Percentiles rank a stretch among this genome's conserved stretches.
Conservation (phyloP, 2,113 vertebrate genomes). For the Saimiri boliviensis region DNA sequence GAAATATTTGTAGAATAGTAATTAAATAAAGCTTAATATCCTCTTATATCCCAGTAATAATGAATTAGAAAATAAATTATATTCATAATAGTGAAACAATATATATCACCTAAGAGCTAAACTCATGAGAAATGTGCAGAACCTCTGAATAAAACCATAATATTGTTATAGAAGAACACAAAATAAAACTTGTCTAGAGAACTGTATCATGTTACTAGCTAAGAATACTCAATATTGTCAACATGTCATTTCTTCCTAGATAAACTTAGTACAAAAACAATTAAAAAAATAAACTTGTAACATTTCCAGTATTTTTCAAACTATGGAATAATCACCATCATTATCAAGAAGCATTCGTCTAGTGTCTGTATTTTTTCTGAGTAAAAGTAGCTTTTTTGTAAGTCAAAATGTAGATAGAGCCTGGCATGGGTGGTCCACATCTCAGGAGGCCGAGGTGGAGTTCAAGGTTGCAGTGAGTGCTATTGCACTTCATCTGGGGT, state of each 20-base stretch:
- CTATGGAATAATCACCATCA: background rate
- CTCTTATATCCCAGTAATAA: background rate
- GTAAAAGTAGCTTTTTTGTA: background rate
- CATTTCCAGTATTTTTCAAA: background rate
- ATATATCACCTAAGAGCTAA: slow-evolving; percentile 41
- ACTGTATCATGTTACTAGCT: slow-evolving; percentile 37
- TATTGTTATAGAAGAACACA: slow-evolving; percentile 54
- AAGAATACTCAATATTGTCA: slow-evolving; percentile 68
- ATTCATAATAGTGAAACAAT: background rate
- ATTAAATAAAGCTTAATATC: background rate
- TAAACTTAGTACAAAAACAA: slow-evolving; percentile 27
- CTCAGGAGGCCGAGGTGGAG: too few relatives aligned
- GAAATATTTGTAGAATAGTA: background rate
- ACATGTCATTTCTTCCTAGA: slow-evolving; percentile 67
- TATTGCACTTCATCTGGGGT: too few relatives aligned
- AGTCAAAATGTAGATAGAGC: background rate
- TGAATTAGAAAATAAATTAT: slow-evolving; percentile 46
- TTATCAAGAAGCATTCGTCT: slow-evolving; percentile 21
- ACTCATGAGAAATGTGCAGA: slow-evolving; percentile 41
- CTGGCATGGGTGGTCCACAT: too few relatives aligned
- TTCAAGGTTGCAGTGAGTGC: too few relatives aligned
- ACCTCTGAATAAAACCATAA: slow-evolving; percentile 41
- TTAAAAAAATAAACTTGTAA: background rate
- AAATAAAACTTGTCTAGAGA: slow-evolving; percentile 62
- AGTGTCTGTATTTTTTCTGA: background rate